A percentile compares a stretch with the other conserved stretches of the same genome.
Evolutionary conservation across 2,888 invertebrate genomes (phyloP).

Genomic region (Parnassius glacialis): DNA sequence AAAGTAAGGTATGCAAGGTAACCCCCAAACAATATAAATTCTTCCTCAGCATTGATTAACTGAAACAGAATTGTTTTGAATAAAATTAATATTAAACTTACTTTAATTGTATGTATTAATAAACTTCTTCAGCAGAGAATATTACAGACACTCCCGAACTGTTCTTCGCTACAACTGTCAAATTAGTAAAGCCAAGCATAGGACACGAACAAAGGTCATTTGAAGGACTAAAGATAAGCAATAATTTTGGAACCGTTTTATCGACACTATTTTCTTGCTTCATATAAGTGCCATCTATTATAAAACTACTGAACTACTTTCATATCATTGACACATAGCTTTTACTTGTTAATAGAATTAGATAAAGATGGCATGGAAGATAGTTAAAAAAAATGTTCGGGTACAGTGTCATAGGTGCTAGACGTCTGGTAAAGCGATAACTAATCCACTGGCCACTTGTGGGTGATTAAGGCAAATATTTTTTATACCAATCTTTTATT

Average conservation of each 20-base stretch:
- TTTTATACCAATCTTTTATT: too few species aligned
- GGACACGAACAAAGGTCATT: constrained; percentile 74
- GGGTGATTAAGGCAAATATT: too few species aligned
- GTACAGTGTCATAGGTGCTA: too few species aligned
- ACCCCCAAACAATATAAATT: constrained; percentile 8
- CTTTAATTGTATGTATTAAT: constrained; percentile 6
- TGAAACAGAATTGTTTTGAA: neutral
- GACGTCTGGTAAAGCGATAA: too few species aligned
- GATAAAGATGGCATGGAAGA: neutral
- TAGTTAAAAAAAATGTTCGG: too few species aligned
- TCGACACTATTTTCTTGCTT: constrained; percentile 1
- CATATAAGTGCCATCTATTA: constrained; percentile 33
- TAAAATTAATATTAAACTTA: constrained; percentile 14
- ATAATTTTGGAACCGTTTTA: constrained; percentile 29
- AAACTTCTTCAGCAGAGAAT: constrained; percentile 36
- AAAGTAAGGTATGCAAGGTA: too few species aligned
- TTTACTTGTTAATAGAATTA: neutral
- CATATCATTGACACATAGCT: neutral
- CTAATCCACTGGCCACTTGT: too few species aligned
- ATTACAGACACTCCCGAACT: constrained; percentile 67
- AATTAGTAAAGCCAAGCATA: constrained; percentile 53
- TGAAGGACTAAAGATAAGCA: constrained; percentile 70
- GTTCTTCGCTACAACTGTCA: constrained; percentile 65
- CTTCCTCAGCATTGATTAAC: constrained; percentile 11
- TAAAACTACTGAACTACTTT: neutral